Evolutionary conservation across 2,113 vertebrate species (phyloP), one percentile per base, ranked within the genome.

Genomic region (Clarias batrachus): DNA sequence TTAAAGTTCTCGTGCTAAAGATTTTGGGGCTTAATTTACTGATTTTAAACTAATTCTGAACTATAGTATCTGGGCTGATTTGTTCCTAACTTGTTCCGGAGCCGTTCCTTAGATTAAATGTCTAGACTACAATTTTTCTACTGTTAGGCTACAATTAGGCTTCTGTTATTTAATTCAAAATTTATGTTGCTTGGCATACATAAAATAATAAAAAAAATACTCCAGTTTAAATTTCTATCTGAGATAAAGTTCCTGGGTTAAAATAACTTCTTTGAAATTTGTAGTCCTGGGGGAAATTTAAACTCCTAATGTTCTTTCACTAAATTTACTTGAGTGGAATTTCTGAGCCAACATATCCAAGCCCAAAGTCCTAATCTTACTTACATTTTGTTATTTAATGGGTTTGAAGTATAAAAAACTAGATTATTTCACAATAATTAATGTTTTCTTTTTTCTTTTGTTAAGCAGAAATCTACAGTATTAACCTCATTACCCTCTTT

Each of bases 401-500:
- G 19, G 68, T 37, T 37, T 71, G 30, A 37, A 9, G 33, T 71
- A 16, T 37, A 37, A 37, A 37, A 71, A 71, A 37, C 33, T 37
- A 7, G 16, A 9, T 23, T 41, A 41, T 52, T 41, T 23, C 1
- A 48, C 19, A 74, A 11, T 48, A 74, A 21, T 74, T 1, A 52
- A 14, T 25, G 41, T 25, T 52, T 48, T 48, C 33, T 37, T n/a
- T 71, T 56, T 16, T 23, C 3, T 27, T 14, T 3, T 41, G 23
- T 37, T 68, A 87, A 70, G 70, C 60, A 68, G 62, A 52, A 62
- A 13, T 79, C 33, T 63, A 33, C 33, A 73, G 79, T 37, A 70
- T 89, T 57, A 83, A 87, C 41, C 13, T 52, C 5, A 57, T 83
- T 66, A 80, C 25, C 77, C 73, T 25, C 52, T 78, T 76, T 87